Percentiles rank a stretch among this genome's conserved stretches.
These are phyloP conservation scores for Candoia aspera DNA, from an alignment of 2,113 vertebrate species.

Conservation along the genomic window DNA sequence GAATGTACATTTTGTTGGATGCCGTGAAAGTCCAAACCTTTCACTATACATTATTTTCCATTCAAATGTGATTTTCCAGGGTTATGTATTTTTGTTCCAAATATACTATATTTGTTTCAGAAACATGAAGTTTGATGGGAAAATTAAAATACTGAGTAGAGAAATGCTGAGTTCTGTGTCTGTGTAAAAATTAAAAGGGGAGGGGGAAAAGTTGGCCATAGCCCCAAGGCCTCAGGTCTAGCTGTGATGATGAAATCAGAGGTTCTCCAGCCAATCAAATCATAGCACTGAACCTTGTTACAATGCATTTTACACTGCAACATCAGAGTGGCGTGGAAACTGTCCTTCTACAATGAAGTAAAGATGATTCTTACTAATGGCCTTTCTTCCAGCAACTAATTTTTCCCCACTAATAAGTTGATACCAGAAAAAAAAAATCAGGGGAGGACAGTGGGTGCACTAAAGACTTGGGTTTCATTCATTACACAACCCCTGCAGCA, in stretches of 20 bases:
- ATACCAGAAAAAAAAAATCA: conserved; percentile 81
- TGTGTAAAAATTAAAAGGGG: conserved; percentile 23
- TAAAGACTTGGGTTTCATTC: conserved; percentile 79
- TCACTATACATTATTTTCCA: conserved; percentile 19
- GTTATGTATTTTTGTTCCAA: conserved; percentile 43
- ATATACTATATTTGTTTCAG: conserved; percentile 32
- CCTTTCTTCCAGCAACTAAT: conserved; percentile 78
- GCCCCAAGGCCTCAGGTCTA: conserved; percentile 69
- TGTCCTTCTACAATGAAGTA: conserved; percentile 79
- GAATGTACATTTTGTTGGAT: conserved; percentile 54
- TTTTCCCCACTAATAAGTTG: conserved; percentile 79
- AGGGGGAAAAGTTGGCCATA: conserved; percentile 62
- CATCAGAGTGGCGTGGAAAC: conserved; percentile 82
- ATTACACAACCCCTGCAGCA: conserved; percentile 77
- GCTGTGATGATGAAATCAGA: conserved; percentile 78
- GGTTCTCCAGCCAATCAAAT: conserved; percentile 80
- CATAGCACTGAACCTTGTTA: conserved; percentile 82
- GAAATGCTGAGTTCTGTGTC: conserved; percentile 49
- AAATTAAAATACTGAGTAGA: conserved; percentile 9
- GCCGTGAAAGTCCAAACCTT: conserved; percentile 53
- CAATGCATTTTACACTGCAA: conserved; percentile 80
- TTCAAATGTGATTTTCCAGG: conserved; percentile 52
- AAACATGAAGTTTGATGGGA: conserved; percentile 23
- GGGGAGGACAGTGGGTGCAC: conserved; percentile 59
- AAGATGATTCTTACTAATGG: conserved; percentile 84